Conservation (phyloP, 1,140 invertebrate genomes). For the Sycophila sp. region DNA sequence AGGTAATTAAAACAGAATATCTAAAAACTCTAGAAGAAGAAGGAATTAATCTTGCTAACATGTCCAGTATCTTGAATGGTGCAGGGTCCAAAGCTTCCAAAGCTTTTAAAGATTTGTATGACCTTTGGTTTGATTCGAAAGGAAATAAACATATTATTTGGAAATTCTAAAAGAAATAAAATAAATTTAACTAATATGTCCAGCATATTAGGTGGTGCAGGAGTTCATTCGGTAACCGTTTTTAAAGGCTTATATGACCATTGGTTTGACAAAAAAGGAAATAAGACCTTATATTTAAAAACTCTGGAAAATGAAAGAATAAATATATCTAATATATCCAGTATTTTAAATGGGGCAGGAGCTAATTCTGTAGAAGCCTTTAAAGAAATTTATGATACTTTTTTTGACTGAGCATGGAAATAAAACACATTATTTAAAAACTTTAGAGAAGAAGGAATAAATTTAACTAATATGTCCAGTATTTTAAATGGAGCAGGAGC, state of each 20-base stretch:
- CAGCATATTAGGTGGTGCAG: constrained; percentile 25
- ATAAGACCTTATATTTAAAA: constrained; percentile 41
- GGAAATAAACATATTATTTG: constrained; percentile 7
- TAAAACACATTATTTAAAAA: constrained; percentile 41
- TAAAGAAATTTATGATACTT: constrained; percentile 43
- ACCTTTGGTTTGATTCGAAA: constrained; percentile 3
- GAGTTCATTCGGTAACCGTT: constrained; percentile 34
- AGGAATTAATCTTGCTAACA: constrained; percentile 36
- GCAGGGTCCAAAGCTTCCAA: not conserved
- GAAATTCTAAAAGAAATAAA: not conserved
- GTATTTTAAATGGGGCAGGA: constrained; percentile 35
- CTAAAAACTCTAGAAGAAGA: constrained; percentile 42
- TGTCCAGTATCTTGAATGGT: constrained; percentile 41
- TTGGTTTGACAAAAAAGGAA: constrained; percentile 42
- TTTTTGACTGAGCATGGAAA: constrained; percentile 44
- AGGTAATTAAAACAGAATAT: constrained; percentile 44
- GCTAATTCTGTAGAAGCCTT: constrained; percentile 28
- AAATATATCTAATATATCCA: not conserved
- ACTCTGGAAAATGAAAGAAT: constrained; percentile 30
- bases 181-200: not conserved
- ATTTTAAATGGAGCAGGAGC: constrained; percentile 40
- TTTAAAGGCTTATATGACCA: constrained; percentile 35
- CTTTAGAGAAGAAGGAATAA: constrained; percentile 13
- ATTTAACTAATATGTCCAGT: constrained; percentile 38
- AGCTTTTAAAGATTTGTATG: not conserved